Evolutionary conservation across 2,797 vertebrate genomes (phyloP).

Genomic region (Darevskia nairensis): DNA sequence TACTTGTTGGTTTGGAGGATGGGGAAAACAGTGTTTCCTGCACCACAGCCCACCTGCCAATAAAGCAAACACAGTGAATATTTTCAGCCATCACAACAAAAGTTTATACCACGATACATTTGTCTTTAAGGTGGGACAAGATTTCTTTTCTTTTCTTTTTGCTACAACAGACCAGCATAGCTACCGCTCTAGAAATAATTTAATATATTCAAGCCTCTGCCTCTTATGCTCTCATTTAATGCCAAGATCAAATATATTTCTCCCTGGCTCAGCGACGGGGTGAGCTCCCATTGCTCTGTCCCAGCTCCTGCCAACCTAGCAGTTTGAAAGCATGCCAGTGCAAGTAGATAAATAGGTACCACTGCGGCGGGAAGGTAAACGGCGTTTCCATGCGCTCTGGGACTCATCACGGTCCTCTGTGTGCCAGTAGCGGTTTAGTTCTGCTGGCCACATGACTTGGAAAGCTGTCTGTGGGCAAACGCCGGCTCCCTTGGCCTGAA

Average conservation of each 20-base stretch:
- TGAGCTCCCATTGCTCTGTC: no score
- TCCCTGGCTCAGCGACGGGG: not conserved
- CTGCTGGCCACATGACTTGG: no score
- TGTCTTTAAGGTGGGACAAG: not conserved
- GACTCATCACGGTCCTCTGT: no score
- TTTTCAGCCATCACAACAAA: not conserved
- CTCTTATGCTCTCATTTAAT: not conserved
- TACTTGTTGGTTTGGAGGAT: conserved; percentile 98
- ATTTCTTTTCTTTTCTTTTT: not conserved
- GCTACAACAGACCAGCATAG: not conserved
- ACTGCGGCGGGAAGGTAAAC: no score
- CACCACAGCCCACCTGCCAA: conserved; percentile 94
- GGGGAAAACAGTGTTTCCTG: conserved; percentile 97
- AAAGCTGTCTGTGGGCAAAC: no score
- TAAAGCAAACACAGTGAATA: conserved; percentile 39
- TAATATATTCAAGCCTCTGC: not conserved
- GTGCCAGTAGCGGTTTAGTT: no score
- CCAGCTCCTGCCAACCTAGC: no score
- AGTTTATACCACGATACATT: not conserved
- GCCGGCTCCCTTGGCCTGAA: no score
- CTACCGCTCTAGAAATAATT: not conserved
- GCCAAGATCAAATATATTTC: not conserved
- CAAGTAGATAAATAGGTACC: no score
- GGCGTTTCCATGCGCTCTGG: no score
- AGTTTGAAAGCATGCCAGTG: no score